Conservation (phyloP, 2,888 invertebrate species). For the Cartodere bifasciata region DNA sequence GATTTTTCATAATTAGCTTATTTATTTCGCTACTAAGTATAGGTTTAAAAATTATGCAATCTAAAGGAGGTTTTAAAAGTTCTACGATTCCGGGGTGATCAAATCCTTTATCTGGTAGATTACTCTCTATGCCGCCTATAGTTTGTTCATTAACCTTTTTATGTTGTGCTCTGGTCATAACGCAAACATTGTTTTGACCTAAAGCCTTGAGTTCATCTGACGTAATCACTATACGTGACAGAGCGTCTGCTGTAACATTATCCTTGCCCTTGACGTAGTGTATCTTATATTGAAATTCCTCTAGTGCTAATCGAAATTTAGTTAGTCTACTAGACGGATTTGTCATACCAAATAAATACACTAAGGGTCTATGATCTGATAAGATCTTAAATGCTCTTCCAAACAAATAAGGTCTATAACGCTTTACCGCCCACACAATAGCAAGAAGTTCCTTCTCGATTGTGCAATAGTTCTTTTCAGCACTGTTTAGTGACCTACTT, state of each 20-base stretch:
- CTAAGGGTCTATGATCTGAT: too few species aligned
- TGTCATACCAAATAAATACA: slow-evolving; percentile 16
- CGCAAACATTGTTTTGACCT: too few species aligned
- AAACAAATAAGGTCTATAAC: slow-evolving; percentile 15
- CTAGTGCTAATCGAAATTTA: slow-evolving; percentile 15
- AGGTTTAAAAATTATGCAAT: not conserved
- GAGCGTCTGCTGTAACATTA: slow-evolving; percentile 10
- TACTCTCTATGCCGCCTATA: too few species aligned
- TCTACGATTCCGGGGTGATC: slow-evolving; percentile 3
- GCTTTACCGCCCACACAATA: slow-evolving; percentile 15
- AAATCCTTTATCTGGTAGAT: not conserved
- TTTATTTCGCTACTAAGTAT: not conserved
- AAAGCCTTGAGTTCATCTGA: too few species aligned
- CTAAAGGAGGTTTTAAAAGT: slow-evolving; percentile 1
- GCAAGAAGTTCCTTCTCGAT: too few species aligned
- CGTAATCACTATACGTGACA: too few species aligned
- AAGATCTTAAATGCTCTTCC: slow-evolving; percentile 15
- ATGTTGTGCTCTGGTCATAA: slow-evolving; percentile 1
- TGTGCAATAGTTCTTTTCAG: slow-evolving; percentile 12
- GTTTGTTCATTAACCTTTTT: not conserved
- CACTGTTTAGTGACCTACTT: slow-evolving; percentile 10
- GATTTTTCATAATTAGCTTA: not conserved
- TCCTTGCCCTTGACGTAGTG: slow-evolving; percentile 17
- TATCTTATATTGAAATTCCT: slow-evolving; percentile 16
- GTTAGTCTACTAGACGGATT: slow-evolving; percentile 16